phyloP scores from a whole-genome alignment of 2,113 vertebrate species.

The Hippocampus comes region DNA sequence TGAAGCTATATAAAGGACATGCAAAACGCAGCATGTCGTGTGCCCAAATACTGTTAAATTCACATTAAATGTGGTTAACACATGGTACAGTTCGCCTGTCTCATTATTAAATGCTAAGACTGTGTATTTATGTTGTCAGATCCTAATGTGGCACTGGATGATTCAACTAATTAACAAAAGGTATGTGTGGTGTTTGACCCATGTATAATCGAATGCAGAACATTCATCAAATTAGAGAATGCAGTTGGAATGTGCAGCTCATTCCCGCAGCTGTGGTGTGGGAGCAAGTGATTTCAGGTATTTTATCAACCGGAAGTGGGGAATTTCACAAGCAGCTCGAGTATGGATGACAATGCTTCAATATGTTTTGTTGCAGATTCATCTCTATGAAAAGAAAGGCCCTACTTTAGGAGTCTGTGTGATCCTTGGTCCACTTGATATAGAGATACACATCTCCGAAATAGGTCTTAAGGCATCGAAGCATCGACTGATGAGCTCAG shows the following conservation, averaged over 20 bases:
- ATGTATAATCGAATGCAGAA: constrained; percentile 32
- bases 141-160: constrained; percentile 2
- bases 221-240: constrained; percentile 35
- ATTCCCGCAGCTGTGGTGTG: constrained; percentile 23
- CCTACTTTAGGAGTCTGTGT: not conserved
- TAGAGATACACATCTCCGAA: constrained; percentile 7
- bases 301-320: constrained; percentile 26
- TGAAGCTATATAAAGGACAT: not conserved
- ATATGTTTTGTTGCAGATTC: not conserved
- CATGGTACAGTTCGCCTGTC: constrained; percentile 5
- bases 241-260: constrained; percentile 26
- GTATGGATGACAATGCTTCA: constrained; percentile 4
- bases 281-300: constrained; percentile 22
- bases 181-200: constrained; percentile 34
- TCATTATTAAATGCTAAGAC: constrained; percentile 9
- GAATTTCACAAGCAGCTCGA: constrained; percentile 16
- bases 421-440: not conserved
- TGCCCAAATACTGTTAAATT: not conserved
- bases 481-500: not conserved
- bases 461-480: constrained; percentile 7
- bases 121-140: constrained; percentile 16
- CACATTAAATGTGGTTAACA: constrained; percentile 1
- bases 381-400: not conserved
- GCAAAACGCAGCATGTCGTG: not conserved
- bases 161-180: constrained; percentile 42